Conservation (phyloP, 2,888 invertebrate species). For the Amphipoea oculea region DNA sequence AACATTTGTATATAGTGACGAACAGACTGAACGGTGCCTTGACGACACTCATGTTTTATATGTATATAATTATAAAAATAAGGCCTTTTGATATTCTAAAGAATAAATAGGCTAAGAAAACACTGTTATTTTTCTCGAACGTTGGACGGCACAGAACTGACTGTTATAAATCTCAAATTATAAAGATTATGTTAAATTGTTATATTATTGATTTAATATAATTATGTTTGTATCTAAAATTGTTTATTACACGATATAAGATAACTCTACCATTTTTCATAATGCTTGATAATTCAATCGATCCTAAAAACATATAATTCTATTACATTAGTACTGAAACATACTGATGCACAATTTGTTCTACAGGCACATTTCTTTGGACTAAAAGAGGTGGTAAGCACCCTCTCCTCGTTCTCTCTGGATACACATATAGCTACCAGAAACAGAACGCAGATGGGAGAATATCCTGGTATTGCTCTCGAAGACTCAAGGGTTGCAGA, state of each 20-base stretch:
- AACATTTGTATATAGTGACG: background rate
- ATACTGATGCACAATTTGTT: constrained; percentile 48
- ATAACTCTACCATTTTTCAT: constrained; percentile 9
- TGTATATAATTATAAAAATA: background rate
- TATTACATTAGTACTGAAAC: constrained; percentile 11
- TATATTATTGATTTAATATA: constrained; percentile 20
- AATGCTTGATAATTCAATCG: constrained; percentile 6
- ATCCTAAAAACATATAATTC: background rate
- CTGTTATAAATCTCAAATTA: constrained; percentile 27
- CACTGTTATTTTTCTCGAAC: constrained; percentile 9
- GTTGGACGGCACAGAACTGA: constrained; percentile 18
- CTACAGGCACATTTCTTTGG: constrained; percentile 84
- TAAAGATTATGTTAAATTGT: constrained; percentile 38
- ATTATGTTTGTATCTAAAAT: constrained; percentile 18
- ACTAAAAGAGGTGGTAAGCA: constrained; percentile 86
- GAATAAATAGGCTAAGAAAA: background rate
- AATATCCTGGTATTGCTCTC: constrained; percentile 87
- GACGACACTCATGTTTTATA: background rate
- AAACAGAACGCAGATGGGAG: constrained; percentile 86
- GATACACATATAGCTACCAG: constrained; percentile 87
- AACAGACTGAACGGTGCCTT: constrained; percentile 55
- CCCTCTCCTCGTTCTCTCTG: constrained; percentile 81
- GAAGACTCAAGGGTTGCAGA: constrained; percentile 84
- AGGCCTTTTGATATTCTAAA: background rate
- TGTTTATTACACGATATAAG: constrained; percentile 37